Percentiles rank a stretch among this genome's conserved stretches.
Evolutionary conservation across 2,113 vertebrate genomes (phyloP).

Genomic region (Poeciliopsis turrubarensis): DNA sequence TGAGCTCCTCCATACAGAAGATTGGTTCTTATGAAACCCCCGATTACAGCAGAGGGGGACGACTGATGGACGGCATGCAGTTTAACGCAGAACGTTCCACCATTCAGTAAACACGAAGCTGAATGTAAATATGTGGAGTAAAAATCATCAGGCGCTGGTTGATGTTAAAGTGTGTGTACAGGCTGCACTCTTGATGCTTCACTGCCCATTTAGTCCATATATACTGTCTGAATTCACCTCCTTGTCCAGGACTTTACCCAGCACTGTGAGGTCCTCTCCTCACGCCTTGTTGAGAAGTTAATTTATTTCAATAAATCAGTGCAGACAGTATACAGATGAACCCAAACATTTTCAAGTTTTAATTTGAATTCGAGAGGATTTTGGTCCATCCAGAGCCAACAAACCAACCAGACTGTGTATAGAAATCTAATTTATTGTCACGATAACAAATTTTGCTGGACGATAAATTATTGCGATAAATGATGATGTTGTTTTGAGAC

Average conservation of each 20-base stretch:
- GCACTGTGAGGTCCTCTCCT: neutral
- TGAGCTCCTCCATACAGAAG: slow-evolving; percentile 25
- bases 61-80: neutral
- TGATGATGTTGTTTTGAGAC: too few relatives aligned
- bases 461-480: too few relatives aligned
- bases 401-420: neutral
- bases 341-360: neutral
- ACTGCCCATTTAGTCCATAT: neutral
- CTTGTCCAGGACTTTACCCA: neutral
- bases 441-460: too few relatives aligned
- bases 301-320: neutral
- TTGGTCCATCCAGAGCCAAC: neutral
- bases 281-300: neutral
- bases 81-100: too few relatives aligned
- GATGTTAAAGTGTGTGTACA: neutral
- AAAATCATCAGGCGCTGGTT: neutral
- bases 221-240: neutral
- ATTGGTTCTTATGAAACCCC: slow-evolving; percentile 37
- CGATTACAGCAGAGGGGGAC: slow-evolving; percentile 15
- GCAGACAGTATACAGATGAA: neutral
- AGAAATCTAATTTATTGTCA: neutral
- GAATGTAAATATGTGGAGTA: neutral
- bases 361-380: neutral
- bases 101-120: neutral
- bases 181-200: neutral